Percentiles rank a stretch among this genome's conserved stretches.
Conservation (phyloP, 2,888 invertebrate species). For the Dorcus parallelipipedus region DNA sequence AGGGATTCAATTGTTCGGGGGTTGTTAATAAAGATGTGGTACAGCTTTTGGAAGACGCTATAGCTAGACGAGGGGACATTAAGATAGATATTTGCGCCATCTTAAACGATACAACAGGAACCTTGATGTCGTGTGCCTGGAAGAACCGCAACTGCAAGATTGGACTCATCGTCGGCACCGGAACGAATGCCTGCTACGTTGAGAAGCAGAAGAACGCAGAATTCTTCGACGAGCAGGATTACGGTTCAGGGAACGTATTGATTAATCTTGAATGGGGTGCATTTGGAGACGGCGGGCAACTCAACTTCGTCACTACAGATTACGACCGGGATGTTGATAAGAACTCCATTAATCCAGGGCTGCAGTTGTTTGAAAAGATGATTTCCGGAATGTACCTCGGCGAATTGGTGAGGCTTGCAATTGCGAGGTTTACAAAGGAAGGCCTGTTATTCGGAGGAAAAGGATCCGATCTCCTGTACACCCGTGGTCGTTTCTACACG, state of each 20-base stretch:
- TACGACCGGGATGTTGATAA: slow-evolving; percentile 81
- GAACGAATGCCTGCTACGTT: slow-evolving; percentile 94
- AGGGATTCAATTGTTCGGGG: slow-evolving; percentile 91
- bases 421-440: slow-evolving; percentile 77
- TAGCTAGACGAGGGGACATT: slow-evolving; percentile 83
- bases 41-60: slow-evolving; percentile 82
- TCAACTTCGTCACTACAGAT: slow-evolving; percentile 84
- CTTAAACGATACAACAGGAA: slow-evolving; percentile 95
- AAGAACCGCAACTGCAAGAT: slow-evolving; percentile 89
- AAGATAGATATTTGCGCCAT: slow-evolving; percentile 92
- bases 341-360: slow-evolving; percentile 78
- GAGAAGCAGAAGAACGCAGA: slow-evolving; percentile 83
- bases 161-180: slow-evolving; percentile 96
- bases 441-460: slow-evolving; percentile 82
- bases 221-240: slow-evolving; percentile 67
- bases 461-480: slow-evolving; percentile 73
- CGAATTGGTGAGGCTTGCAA: slow-evolving; percentile 82
- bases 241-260: slow-evolving; percentile 68
- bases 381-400: slow-evolving; percentile 99
- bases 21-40: slow-evolving; percentile 91
- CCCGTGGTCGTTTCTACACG: slow-evolving; percentile 85
- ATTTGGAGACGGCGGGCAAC: slow-evolving; percentile 85
- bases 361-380: slow-evolving; percentile 95
- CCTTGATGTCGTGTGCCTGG: slow-evolving; percentile 98
- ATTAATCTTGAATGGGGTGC: slow-evolving; percentile 98